Evolutionary conservation across 2,113 vertebrate species (phyloP).

Genomic region (Paracyprichromis sp.): DNA sequence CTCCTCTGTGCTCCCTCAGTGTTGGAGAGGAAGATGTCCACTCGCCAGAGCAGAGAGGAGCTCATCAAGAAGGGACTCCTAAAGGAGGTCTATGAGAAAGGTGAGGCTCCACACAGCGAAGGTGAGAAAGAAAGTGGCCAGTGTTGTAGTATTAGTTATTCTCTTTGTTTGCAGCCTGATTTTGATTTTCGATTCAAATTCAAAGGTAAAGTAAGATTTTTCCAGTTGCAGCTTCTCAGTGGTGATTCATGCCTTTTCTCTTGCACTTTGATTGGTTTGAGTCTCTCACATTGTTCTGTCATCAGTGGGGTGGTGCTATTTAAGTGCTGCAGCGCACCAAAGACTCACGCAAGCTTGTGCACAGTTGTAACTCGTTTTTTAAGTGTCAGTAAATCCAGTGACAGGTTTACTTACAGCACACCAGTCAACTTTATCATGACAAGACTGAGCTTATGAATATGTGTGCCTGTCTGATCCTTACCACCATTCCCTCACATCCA

Average conservation of each 20-base stretch:
- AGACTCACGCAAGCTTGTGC: background rate
- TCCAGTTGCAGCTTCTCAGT: background rate
- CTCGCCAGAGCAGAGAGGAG: constrained; percentile 95
- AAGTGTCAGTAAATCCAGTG: background rate
- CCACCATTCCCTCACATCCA: background rate
- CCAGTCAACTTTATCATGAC: background rate
- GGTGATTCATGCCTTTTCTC: background rate
- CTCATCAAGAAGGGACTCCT: constrained; percentile 97
- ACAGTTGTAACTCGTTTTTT: background rate
- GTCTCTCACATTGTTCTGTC: background rate
- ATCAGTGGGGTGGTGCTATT: background rate
- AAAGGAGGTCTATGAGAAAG: constrained; percentile 95
- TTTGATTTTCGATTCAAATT: background rate
- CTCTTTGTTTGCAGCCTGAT: background rate
- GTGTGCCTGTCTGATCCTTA: background rate
- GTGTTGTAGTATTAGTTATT: background rate
- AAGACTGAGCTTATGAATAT: background rate
- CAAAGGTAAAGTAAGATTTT: background rate
- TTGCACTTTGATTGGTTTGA: background rate
- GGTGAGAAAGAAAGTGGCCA: background rate
- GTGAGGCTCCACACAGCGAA: constrained; percentile 52
- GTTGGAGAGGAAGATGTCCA: constrained; percentile 97
- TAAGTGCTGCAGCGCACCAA: background rate
- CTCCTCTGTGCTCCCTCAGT: constrained; percentile 64
- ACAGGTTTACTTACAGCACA: background rate